Evolutionary conservation across 2,888 invertebrate species (phyloP), one percentile per base, ranked within the genome.

Genomic region (Agonum fuliginosum): DNA sequence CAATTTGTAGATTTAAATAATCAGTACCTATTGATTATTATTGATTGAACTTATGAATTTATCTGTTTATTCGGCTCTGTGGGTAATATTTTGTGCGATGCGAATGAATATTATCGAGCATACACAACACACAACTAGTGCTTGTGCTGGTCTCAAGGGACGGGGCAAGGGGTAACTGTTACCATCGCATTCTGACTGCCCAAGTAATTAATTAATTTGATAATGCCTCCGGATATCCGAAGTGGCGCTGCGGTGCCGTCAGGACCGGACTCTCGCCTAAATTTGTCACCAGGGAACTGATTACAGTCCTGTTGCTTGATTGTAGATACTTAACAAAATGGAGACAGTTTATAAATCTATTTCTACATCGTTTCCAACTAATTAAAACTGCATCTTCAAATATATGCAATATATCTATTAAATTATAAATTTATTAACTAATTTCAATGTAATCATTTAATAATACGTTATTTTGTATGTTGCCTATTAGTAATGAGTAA

Each of bases 191-290:
- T 24, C 54, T 54, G n/a, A 24, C 54, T 24, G 54, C 22, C 54
- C 24, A 54, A 54, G 20, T 54, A 54, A 54, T 54, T 54, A 54
- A 54, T 54, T 54, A 54, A 54, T 54, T 54, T 24, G 54, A 54
- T 54, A 54, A 54, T 54, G 54, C 54, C 54, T 20, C 22, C 54
- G 54, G 54, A 54, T 54, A 54, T 54, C 54, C 54, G 22, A 24
- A n/a, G 54, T n/a, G 20, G 54, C n/a, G 24, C 54, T 54, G 20
- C 54, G 22, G n/a, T 54, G 22, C 4, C 12, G 22, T 22, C 54
- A 54, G 54, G 24, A 12, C 12, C 22, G 54, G 54, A 54, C 22
- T 54, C 54, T n/a, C 20, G 54, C 54, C 54, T 54, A 54, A 54
- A 54, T 54, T 22, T 54, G 24, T 54, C 54, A 24, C 54, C 54